phyloP scores from a whole-genome alignment of 2,888 invertebrate genomes.

The Julus scandinavius region DNA sequence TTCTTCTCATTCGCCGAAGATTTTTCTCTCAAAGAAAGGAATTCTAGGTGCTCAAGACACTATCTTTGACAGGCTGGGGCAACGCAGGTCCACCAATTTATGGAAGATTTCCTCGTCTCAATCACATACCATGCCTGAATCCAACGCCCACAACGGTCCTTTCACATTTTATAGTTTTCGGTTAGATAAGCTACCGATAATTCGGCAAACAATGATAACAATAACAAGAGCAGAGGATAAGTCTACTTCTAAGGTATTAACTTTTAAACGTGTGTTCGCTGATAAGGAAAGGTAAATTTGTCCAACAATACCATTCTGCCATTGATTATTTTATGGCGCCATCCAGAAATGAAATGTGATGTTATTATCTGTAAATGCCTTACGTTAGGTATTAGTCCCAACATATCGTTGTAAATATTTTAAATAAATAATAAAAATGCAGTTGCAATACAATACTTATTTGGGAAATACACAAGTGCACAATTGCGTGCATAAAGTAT shows the following conservation, averaged over 20 bases:
- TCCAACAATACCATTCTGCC: not conserved
- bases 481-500: not conserved
- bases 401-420: too few species aligned
- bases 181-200: not conserved
- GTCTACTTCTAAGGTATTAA: not conserved
- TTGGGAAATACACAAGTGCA: not conserved
- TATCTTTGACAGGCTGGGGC: slow-evolving; percentile 25
- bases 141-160: not conserved
- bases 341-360: not conserved
- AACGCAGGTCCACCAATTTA: not conserved
- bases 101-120: not conserved
- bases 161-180: slow-evolving; percentile 21
- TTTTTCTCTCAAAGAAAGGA: not conserved
- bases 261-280: not conserved
- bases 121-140: not conserved
- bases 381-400: too few species aligned
- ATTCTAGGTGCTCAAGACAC: slow-evolving; percentile 11
- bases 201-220: not conserved
- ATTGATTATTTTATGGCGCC: not conserved
- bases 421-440: too few species aligned
- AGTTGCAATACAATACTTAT: too few species aligned
- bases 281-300: not conserved
- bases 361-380: too few species aligned
- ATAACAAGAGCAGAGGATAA: not conserved
- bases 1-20: not conserved